Base-by-base conservation (phyloP, 37 sponge, comb jelly and placozoan species). In the Geodia barretti region DNA sequence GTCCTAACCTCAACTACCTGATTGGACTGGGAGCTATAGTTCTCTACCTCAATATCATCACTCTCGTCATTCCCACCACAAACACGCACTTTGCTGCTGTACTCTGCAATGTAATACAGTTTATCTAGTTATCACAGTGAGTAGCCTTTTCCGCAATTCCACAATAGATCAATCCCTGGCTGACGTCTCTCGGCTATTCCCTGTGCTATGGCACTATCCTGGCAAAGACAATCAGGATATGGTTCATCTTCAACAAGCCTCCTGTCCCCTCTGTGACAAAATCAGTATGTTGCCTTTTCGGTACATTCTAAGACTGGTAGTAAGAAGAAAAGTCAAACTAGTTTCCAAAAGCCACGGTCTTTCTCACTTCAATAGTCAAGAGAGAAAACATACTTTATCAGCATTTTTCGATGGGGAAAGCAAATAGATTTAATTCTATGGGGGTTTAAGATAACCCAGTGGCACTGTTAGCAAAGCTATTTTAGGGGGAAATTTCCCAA, bases 141-240 rank as follows among this genome's bases (percentile, higher is more conserved):
- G 7, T 47, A 17, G 54, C 54, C 54, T 47, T 7, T 47, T 14
- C 7, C 14, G 14, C 14, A 47, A 47, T 14, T 47, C 54, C 54
- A 17, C 14, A 47, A 17, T 14, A 47, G 54, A 47, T 47, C 54
- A 75, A 41, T 62, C 71, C 72, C 23, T 79, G 87, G 80, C 34
- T 87, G 70, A 68, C 75, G 7, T 64, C 81, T 26, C 40, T 87
- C 26, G 87, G 87, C 38, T 87, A 87, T 73, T 87, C 81, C 35
- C 76, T 87, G 7, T 80, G 81, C 39, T 87, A 69, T 87, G 87
- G 80, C 21, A 80, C 87, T 39, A 80, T 87, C 28, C 40, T 87
- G 30, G 75, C 58, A 14, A 87, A 87, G 65, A 87, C 79, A 76
- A 40, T 26, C 26, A 32, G 87, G 4, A 68, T 87, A 3, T 87